Conservation (phyloP, 2,888 invertebrate species). For the Stenurella melanura region DNA sequence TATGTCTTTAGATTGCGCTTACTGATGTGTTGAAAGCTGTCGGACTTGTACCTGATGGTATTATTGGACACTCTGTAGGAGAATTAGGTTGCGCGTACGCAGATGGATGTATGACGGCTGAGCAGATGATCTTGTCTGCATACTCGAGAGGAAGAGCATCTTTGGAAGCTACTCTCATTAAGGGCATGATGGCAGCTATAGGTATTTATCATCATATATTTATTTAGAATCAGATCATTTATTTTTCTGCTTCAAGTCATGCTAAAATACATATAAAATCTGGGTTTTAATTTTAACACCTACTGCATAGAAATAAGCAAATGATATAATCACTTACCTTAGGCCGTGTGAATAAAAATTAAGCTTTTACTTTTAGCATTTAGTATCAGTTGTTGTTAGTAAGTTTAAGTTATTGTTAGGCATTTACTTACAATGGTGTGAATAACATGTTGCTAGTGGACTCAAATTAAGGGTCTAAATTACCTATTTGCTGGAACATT, state of each 20-base stretch:
- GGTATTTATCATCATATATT: slow-evolving; percentile 71
- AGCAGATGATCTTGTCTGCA: slow-evolving; percentile 89
- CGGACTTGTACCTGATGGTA: slow-evolving; percentile 82
- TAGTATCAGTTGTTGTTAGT: too few relatives aligned
- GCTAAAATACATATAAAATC: too few relatives aligned
- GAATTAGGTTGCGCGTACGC: slow-evolving; percentile 97
- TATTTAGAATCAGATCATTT: not conserved
- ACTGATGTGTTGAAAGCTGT: slow-evolving; percentile 77
- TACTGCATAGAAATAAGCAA: too few relatives aligned
- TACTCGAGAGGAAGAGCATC: slow-evolving; percentile 89
- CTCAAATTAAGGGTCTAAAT: too few relatives aligned
- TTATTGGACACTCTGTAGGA: slow-evolving; percentile 94
- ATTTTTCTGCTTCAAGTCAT: not conserved
- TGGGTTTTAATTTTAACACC: too few relatives aligned
- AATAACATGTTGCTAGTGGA: too few relatives aligned
- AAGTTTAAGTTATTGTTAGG: too few relatives aligned
- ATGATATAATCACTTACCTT: too few relatives aligned
- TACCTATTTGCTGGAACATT: too few relatives aligned
- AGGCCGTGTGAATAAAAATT: too few relatives aligned
- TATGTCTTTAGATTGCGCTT: slow-evolving; percentile 66
- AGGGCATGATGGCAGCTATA: slow-evolving; percentile 92
- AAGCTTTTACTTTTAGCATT: too few relatives aligned
- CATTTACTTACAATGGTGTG: too few relatives aligned
- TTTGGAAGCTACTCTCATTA: slow-evolving; percentile 81
- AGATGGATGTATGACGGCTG: slow-evolving; percentile 91